Evolutionary conservation across 2,888 invertebrate genomes (phyloP).

Genomic region (Odontothrips loti): DNA sequence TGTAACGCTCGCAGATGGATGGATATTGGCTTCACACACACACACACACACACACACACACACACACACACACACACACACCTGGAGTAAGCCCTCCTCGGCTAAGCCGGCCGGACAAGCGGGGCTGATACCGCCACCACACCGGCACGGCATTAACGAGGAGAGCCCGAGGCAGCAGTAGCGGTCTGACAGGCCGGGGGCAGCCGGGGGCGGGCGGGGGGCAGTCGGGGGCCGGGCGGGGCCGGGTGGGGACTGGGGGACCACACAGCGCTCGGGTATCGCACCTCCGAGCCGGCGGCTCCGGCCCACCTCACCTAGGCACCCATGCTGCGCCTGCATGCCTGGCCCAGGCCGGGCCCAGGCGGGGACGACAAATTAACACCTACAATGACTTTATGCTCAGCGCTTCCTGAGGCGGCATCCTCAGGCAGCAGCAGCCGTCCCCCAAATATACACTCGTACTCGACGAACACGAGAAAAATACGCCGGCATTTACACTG

Average conservation of each 20-base stretch:
- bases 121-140: neutral
- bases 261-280: constrained; percentile 13
- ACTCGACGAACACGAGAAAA: too few relatives aligned
- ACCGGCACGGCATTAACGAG: neutral
- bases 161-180: neutral
- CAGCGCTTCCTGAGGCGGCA: neutral
- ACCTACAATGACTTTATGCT: constrained; percentile 16
- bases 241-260: too few relatives aligned
- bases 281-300: neutral
- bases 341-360: too few relatives aligned
- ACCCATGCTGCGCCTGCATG: too few relatives aligned
- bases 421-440: too few relatives aligned
- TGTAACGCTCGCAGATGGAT: neutral
- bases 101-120: neutral
- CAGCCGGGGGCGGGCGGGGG: neutral
- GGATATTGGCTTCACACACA: neutral
- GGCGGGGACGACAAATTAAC: constrained; percentile 15
- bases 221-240: too few relatives aligned
- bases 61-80: neutral
- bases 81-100: neutral
- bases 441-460: too few relatives aligned
- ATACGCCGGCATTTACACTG: too few relatives aligned
- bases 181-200: neutral
- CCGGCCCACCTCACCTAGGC: neutral
- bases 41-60: neutral